Base-by-base conservation (phyloP, 1,140 invertebrate genomes). In the Eulimnadia texana region DNA sequence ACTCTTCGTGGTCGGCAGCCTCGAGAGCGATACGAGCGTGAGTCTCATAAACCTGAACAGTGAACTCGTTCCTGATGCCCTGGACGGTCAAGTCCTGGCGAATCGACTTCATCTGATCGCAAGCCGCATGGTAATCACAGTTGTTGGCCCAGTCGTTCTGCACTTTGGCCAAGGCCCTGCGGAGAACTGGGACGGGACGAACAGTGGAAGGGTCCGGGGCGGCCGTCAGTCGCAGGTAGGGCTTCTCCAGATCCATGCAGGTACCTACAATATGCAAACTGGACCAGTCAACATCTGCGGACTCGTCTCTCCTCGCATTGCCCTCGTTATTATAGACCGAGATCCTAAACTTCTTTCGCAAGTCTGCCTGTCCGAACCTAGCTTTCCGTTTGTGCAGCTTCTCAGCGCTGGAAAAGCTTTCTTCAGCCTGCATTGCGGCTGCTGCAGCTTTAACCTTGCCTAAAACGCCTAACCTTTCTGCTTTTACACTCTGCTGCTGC, bases 61-160 rank as follows among this genome's bases (percentile, higher is more conserved):
- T 98, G 72, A 99, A 97, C 62, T 80, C 78, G 77, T 96, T 88
- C 67, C 93, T 75, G 67, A 98, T 83, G 70, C 93, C 91, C 82
- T 99, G 96, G 50, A 93, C 94, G 58, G 94, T 98, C 66, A 99
- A 78, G 82, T 99, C 96, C 78, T 99, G 96, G 67, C 96, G 79
- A 69, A 99, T 97, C 16, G 93, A 96, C 76, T 99, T 99, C 28
- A 99, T 76, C 76, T 98, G 95, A 81, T 98, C 93, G 78, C 93
- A 98, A 58, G 90, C 86, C 78, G 94, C 98, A 73, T 83, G 83
- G 76, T 98, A 98, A 76, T 99, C 93, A 69, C 86, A 84, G 69
- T 86, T 89, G 58, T 80, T 75, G 56, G 85, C 80, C 93, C 94
- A 98, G 65, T 86, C 84, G 59, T 84, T 79, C 74, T 96, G 93